A percentile compares a stretch with the other conserved stretches of the same genome.
These are phyloP conservation scores for Drosophila ezoana DNA, from an alignment of 2,888 invertebrate species.

Conservation along the genomic window DNA sequence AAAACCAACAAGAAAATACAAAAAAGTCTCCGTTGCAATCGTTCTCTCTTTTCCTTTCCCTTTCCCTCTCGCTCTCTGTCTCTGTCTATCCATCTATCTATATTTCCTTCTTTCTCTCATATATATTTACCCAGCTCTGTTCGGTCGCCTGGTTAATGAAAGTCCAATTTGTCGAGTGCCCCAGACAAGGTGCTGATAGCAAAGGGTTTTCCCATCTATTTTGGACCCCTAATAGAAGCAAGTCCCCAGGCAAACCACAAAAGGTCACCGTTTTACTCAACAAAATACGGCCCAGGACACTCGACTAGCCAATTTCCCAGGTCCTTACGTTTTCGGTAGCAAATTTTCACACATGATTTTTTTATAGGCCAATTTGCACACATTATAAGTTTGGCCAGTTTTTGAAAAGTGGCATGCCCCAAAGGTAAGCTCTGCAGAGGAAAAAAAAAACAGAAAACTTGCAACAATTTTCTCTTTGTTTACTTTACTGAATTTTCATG, in stretches of 20 bases:
- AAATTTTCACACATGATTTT: constrained; percentile 74
- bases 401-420: constrained; percentile 51
- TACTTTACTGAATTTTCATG: constrained; percentile 1
- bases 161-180: constrained; percentile 61
- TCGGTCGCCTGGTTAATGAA: constrained; percentile 64
- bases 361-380: constrained; percentile 75
- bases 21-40: constrained; percentile 30
- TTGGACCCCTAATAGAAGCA: constrained; percentile 60
- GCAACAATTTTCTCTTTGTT: constrained; percentile 55
- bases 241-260: constrained; percentile 37
- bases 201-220: constrained; percentile 53
- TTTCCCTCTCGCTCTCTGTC: neutral
- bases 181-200: constrained; percentile 67
- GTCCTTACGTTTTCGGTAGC: constrained; percentile 28
- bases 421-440: constrained; percentile 46
- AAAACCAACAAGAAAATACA: constrained; percentile 37
- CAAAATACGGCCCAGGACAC: constrained; percentile 21
- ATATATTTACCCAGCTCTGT: constrained; percentile 44
- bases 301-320: constrained; percentile 12
- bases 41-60: neutral
- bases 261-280: constrained; percentile 34
- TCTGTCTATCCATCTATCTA: neutral
- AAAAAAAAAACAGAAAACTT: constrained; percentile 38
- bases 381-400: constrained; percentile 65
- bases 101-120: neutral